phyloP scores from a whole-genome alignment of 1,140 invertebrate species.

The Heliconius hewitsoni region DNA sequence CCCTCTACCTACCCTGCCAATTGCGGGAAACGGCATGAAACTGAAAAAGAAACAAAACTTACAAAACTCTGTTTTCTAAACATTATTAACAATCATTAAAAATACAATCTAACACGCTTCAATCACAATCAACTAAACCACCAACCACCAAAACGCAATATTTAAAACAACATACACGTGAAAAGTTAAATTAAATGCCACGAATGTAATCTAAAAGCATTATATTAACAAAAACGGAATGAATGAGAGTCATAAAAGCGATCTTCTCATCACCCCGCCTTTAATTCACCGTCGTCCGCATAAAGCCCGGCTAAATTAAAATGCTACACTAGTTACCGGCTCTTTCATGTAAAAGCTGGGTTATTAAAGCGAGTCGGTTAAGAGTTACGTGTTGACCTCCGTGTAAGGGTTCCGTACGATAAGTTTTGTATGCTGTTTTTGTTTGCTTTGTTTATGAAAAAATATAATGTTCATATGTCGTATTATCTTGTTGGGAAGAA shows the following conservation, averaged over 20 bases:
- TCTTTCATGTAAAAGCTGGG: constrained; percentile 20
- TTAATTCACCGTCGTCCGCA: constrained; percentile 28
- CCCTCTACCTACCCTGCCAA: no score
- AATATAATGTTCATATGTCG: no score
- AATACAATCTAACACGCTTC: no score
- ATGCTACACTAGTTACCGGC: constrained; percentile 31
- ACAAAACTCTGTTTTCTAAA: no score
- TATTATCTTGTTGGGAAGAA: no score
- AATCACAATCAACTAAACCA: no score
- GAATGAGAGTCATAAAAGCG: constrained; percentile 27
- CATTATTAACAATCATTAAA: no score
- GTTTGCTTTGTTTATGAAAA: no score
- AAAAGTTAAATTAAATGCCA: not conserved
- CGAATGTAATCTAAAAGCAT: constrained; percentile 15
- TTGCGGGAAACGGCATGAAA: no score
- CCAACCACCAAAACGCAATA: not conserved
- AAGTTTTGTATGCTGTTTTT: not conserved
- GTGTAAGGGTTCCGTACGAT: not conserved
- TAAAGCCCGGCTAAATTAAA: constrained; percentile 31
- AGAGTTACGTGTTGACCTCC: not conserved
- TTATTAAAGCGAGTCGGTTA: constrained; percentile 22
- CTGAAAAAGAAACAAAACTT: no score
- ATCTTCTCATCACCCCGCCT: constrained; percentile 28
- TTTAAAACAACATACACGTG: not conserved
- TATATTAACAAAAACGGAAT: constrained; percentile 23